These are phyloP conservation scores for Pseudococcus viburni DNA, from an alignment of 2,888 invertebrate species.

Conservation along the genomic window DNA sequence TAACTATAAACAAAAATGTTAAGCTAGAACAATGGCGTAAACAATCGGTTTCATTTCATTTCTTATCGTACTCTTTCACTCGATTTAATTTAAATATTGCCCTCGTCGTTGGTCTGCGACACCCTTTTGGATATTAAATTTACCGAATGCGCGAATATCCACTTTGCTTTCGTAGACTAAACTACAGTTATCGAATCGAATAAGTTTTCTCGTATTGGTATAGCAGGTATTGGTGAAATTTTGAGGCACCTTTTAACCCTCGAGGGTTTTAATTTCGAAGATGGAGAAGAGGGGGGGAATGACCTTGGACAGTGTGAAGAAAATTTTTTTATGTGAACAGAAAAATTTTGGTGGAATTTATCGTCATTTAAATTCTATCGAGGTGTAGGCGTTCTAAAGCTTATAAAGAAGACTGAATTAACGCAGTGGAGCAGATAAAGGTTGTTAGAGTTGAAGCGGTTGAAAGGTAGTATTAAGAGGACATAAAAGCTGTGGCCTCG, in stretches of 20 bases:
- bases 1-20: slow-evolving; percentile 60
- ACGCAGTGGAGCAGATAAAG: not conserved
- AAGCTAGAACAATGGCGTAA: slow-evolving; percentile 63
- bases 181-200: not conserved
- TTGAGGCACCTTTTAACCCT: not conserved
- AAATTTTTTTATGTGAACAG: not conserved
- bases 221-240: not conserved
- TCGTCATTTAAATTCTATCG: not conserved
- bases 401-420: not conserved
- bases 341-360: not conserved
- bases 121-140: slow-evolving; percentile 19
- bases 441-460: too few species aligned
- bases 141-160: not conserved
- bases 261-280: not conserved
- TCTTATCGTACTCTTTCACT: slow-evolving; percentile 69
- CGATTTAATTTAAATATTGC: slow-evolving; percentile 70
- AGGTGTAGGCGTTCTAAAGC: not conserved
- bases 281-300: not conserved
- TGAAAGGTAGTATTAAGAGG: too few species aligned
- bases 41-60: slow-evolving; percentile 67
- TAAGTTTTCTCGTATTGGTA: slow-evolving; percentile 5
- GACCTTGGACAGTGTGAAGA: not conserved
- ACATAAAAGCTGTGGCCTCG: too few species aligned
- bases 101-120: slow-evolving; percentile 51
- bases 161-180: not conserved